Base-by-base conservation (phyloP, 2,888 invertebrate genomes). In the Pammene aurita region DNA sequence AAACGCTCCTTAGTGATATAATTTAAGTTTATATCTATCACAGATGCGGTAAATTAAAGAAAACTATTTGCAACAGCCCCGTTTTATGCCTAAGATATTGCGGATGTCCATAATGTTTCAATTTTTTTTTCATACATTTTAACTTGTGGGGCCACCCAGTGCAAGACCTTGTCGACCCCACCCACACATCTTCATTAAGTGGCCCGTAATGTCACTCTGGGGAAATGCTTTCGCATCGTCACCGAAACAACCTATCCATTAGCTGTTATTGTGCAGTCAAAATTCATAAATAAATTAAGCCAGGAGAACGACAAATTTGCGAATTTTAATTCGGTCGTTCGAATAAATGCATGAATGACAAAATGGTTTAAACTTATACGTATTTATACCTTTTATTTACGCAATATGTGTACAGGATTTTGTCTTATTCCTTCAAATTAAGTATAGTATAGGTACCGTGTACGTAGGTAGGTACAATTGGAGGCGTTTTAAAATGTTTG, bases 101-200 rank as follows among this genome's bases (percentile, higher is more conserved):
- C n/a, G n/a, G n/a, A n/a, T n/a, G n/a, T n/a, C n/a, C 38, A 38
- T 38, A 6, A 38, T 38, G 9, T 38, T 38, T 38, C 38, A 38
- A 38, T 5, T 7, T 38, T 5, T 7, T 38, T 38, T 4, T 26
- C 26, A 10, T n/a, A 18, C 5, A 50, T 50, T 50, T 60, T 69
- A 64, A 54, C 54, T 48, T 41, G 38, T 16, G 38, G 26, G 75
- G 74, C 75, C 75, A 75, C 72, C 72, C 73, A 73, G 74, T 56
- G 26, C 75, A 75, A 78, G 79, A 83, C 80, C 81, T 76, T 71
- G 67, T 78, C 77, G 80, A 80, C 84, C 82, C 79, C 78, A 76
- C 78, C 85, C 76, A 87, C 87, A 86, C 83, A 85, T 87, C 87
- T 87, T 88, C 87, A 87, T 88, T 87, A 87, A 80, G 77, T 76